Evolutionary conservation across 2,888 invertebrate genomes (phyloP), one percentile per base, ranked within the genome.

Genomic region (Pilophorus perplexus): DNA sequence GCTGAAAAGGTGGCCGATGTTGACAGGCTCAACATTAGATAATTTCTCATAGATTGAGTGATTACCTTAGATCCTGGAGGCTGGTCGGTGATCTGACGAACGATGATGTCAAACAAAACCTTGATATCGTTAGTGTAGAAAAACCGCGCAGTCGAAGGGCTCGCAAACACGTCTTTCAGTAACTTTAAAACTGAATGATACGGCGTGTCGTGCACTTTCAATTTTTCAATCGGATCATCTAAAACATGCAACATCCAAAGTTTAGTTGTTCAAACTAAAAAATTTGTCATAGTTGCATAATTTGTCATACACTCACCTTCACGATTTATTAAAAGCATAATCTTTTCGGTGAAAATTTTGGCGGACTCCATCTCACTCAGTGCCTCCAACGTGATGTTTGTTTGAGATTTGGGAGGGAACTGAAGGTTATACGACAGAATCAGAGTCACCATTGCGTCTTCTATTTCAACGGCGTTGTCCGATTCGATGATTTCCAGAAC

Each of bases 51-150:
- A 3, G 14, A 38, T 38, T 10, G 33, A 18, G 20, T 6, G 74
- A 72, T 78, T 79, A 91, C 90, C 81, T 82, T 80, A 76, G 95
- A 94, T 23, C 92, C 93, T 3, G 93, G 85, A 44, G 91, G 88
- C 69, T 95, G 82, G 78, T 97, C 95, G 2, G 91, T 87, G 23
- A 97, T 82, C 77, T 94, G 93, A 54, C 96, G 82, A 57, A 93
- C 87, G 64, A 95, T 86, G 74, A 97, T 95, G 76, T 96, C 97
- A 69, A 96, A 88, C 67, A 96, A 83, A 44, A 96, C 96, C 78
- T 90, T 92, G 42, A 90, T 87, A 76, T 97, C 97, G 75, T 96
- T 97, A 0, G 94, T 93, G 78, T 97, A 97, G 79, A 96, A 92
- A 70, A 95, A 83, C 71, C 85, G 84, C 0, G 95, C 90, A 0